These are phyloP conservation scores for Brenthis hecate DNA, from an alignment of 2,888 invertebrate genomes.

Conservation along the genomic window DNA sequence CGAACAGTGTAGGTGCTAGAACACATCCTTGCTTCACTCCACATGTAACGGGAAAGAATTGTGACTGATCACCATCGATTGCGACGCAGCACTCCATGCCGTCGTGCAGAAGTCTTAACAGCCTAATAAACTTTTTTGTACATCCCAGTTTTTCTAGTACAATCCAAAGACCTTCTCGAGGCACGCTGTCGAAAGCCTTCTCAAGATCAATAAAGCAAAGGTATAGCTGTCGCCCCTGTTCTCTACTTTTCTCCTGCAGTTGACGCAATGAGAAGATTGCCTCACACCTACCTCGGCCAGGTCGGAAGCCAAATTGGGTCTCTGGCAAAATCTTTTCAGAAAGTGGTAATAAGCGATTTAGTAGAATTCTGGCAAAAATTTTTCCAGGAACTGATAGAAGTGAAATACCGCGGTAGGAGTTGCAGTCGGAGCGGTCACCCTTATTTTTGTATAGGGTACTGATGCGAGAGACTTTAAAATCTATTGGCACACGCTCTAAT, in stretches of 20 bases:
- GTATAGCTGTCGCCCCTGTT: slow-evolving; percentile 25
- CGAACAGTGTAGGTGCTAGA: slow-evolving; percentile 30
- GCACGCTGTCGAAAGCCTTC: slow-evolving; percentile 16
- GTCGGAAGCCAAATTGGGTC: not conserved
- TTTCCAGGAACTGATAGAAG: not conserved
- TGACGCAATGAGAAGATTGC: slow-evolving; percentile 25
- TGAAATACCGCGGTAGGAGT: slow-evolving; percentile 3
- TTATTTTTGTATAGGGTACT: no score
- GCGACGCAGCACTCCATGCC: slow-evolving; percentile 24
- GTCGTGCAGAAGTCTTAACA: slow-evolving; percentile 26
- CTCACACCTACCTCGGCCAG: slow-evolving; percentile 7
- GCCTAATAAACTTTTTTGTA: slow-evolving; percentile 31
- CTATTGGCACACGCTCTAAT: no score
- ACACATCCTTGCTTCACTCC: slow-evolving; percentile 31
- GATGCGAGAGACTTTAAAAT: no score
- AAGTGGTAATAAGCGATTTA: not conserved
- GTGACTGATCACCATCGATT: slow-evolving; percentile 8
- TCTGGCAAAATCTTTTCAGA: not conserved
- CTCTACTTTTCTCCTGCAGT: slow-evolving; percentile 17
- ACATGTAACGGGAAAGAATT: not conserved
- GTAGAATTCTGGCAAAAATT: not conserved
- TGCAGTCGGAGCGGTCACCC: not conserved
- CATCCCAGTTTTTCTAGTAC: slow-evolving; percentile 29
- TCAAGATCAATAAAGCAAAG: slow-evolving; percentile 31
- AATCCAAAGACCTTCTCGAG: slow-evolving; percentile 23